phyloP scores from a whole-genome alignment of 2,113 vertebrate species.

The Megaceryle torquata region DNA sequence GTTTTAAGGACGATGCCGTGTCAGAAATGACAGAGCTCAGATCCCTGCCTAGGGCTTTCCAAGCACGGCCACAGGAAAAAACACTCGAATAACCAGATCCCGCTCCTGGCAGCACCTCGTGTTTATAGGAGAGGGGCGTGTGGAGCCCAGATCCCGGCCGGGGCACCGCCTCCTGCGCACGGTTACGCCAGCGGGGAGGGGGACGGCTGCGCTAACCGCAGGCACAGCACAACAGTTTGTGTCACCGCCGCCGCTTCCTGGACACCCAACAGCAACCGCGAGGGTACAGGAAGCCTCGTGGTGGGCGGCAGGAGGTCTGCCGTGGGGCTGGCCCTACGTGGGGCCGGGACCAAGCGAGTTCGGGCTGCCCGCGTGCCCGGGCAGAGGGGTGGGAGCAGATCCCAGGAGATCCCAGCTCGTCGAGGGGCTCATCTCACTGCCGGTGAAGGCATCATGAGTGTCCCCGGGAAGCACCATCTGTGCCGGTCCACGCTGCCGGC shows the following conservation, averaged over 20 bases:
- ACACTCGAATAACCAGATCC: neutral
- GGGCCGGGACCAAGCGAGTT: neutral
- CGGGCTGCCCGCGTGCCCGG: accelerated
- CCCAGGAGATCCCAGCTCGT: neutral
- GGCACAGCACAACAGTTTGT: neutral
- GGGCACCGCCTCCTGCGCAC: neutral
- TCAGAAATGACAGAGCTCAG: neutral
- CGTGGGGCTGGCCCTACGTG: accelerated
- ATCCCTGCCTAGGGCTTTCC: neutral
- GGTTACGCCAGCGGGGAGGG: neutral
- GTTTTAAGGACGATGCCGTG: neutral
- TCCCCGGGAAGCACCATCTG: accelerated
- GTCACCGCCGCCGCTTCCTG: conserved; percentile 49
- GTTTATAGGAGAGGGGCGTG: neutral
- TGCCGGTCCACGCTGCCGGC: accelerated
- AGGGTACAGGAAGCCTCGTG: neutral
- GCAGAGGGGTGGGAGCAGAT: neutral
- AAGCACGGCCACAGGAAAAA: neutral
- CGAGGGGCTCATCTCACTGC: neutral
- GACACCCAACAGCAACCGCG: neutral
- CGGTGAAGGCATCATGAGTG: neutral
- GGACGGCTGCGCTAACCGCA: neutral
- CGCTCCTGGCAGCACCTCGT: neutral
- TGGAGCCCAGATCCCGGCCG: neutral
- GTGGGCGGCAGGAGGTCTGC: neutral